These are phyloP conservation scores for Cerastis rubricosa DNA, from an alignment of 2,888 invertebrate species.

Conservation along the genomic window DNA sequence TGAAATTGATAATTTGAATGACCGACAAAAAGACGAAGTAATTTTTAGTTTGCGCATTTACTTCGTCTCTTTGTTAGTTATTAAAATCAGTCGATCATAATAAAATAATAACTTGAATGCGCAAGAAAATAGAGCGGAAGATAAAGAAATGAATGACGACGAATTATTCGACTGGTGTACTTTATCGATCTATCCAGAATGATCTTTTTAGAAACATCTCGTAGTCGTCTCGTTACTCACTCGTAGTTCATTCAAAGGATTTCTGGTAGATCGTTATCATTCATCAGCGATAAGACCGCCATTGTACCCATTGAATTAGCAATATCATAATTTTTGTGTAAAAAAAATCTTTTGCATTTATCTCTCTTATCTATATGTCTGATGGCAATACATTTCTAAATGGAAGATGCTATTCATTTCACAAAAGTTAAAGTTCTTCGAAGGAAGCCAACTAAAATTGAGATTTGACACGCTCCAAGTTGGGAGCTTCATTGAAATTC, in stretches of 20 bases:
- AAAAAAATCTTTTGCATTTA: background rate
- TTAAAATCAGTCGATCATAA: too few relatives aligned
- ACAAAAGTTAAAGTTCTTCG: background rate
- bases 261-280: background rate
- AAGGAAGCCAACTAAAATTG: background rate
- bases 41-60: too few relatives aligned
- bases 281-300: background rate
- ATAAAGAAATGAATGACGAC: background rate
- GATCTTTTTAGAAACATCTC: background rate
- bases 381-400: background rate
- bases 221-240: background rate
- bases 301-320: background rate
- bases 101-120: background rate
- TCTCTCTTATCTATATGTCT: background rate
- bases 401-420: background rate
- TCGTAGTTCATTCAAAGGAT: background rate
- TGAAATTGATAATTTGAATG: background rate
- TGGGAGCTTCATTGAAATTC: conserved; percentile 33
- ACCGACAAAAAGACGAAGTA: background rate
- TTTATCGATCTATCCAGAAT: background rate
- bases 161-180: background rate
- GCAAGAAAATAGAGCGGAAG: background rate
- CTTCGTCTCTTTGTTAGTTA: too few relatives aligned
- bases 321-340: background rate
- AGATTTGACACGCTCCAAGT: conserved; percentile 13